These are phyloP conservation scores for Acanthochromis polyacanthus DNA, from an alignment of 2,113 vertebrate genomes.

Conservation along the genomic window DNA sequence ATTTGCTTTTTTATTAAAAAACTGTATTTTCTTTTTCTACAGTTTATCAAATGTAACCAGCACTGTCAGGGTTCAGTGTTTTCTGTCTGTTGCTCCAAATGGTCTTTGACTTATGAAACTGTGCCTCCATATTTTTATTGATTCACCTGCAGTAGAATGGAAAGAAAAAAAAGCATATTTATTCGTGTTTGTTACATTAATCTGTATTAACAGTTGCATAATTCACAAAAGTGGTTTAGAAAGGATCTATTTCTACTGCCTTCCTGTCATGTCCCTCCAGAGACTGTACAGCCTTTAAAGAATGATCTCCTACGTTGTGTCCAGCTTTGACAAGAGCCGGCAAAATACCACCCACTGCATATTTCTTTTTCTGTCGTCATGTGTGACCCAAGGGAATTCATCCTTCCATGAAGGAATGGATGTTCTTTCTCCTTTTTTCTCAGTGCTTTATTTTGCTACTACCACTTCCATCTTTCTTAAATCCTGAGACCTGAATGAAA, in stretches of 20 bases:
- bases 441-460: constrained; percentile 26
- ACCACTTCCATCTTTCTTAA: constrained; percentile 39
- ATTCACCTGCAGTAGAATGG: constrained; percentile 2
- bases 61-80: background rate
- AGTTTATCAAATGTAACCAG: constrained; percentile 2
- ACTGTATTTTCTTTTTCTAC: background rate
- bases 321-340: constrained; percentile 56
- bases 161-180: background rate
- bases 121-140: background rate
- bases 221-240: background rate
- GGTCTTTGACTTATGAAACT: background rate
- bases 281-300: constrained; percentile 36
- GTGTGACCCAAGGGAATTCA: constrained; percentile 51
- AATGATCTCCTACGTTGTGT: constrained; percentile 40
- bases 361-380: constrained; percentile 69
- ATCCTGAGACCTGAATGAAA: constrained; percentile 43
- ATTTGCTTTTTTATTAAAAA: constrained; percentile 1
- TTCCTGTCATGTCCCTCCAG: constrained; percentile 2
- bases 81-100: background rate
- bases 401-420: constrained; percentile 57
- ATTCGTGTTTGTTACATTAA: background rate
- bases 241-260: background rate
- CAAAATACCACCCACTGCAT: constrained; percentile 37
- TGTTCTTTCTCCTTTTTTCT: constrained; percentile 33
- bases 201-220: background rate